Evolutionary conservation across 2,113 vertebrate species (phyloP), one percentile per base, ranked within the genome.

Genomic region (Choloepus hoffmanni): DNA sequence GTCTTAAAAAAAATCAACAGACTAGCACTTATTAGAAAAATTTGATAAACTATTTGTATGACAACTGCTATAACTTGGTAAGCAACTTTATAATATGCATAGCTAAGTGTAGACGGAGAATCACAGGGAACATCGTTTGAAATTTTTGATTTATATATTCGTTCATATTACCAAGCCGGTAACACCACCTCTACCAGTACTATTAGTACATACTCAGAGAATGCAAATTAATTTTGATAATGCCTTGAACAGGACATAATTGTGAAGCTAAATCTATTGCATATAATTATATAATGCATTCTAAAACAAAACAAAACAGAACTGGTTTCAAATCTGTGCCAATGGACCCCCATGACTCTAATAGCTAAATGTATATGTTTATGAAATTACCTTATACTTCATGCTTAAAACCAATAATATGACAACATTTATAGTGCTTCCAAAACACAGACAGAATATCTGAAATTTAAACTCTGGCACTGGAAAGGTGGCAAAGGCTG

Each of bases 211-310:
- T 50, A 82, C 50, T 23, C 33, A 92, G 81, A 90, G 43, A 89
- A 92, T 30, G 7, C 67, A 90, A 95, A 95, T 85, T 93, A 92
- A 95, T 85, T 92, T 91, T 48, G 68, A 85, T 83, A 73, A 90
- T 86, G 67, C 10, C 33, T 55, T 86, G 28, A 91, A 43, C n/a
- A 95, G 63, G 94, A 73, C 2, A 40, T 33, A 96, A 92, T 7
- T 81, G n/a, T 72, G 63, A 95, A 83, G 65, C 19, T 30, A 76
- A 88, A 86, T 89, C 60, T 76, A 28, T 86, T 89, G 76, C 28
- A 95, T 73, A 85, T 67, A 72, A 85, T 72, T 16, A n/a, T 23
- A 82, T 78, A 30, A 70, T 33, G 85, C 8, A 21, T 65, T 93
- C 26, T 86, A 78, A 24, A 50, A 43, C 62, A 92, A 53, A 50